Evolutionary conservation across 2,797 vertebrate species (phyloP), one percentile per base, ranked within the genome.

Genomic region (Typhlichthys subterraneus): DNA sequence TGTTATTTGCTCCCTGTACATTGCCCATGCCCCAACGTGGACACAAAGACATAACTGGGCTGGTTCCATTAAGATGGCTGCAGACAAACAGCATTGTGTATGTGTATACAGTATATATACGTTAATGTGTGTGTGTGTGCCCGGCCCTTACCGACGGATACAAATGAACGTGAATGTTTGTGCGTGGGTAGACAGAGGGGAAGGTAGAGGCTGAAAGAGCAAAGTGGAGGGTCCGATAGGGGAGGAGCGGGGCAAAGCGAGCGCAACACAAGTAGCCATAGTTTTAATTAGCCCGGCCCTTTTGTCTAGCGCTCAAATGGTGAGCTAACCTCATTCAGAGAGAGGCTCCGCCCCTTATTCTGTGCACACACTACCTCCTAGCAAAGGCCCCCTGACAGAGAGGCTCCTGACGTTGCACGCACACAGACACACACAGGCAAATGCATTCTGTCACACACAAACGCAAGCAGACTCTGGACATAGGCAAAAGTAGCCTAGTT

Each of bases 241-340:
- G 67, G 61, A 57, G 54, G 42, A 57, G 66, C 53, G 57, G 50
- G 58, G 51, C 60, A 47, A 59, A 67, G 66, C 45, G 67, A 81
- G 70, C 53, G 70, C 76, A 78, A 81, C 75, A 85, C 65, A 87
- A 83, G 74, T 76, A 71, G 78, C 76, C 75, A 73, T 78, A 74
- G 80, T 82, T 84, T 83, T 80, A 87, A 85, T 84, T 67, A 85
- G 63, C 59, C 48, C 57, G 57, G 57, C 63, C 67, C 76, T 81
- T 86, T 78, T 70, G 82, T 42, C 42, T 70, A 51, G 49, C 52
- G 11, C 70, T 80, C 81, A 87, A 89, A 85, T 83, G 76, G 77
- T 72, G 79, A 75, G 76, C 82, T 76, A 82, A 79, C 75, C 65
- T 81, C 73, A 82, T 79, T 79, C 76, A 79, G 69, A 79, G 5